phyloP scores from a whole-genome alignment of 2,797 vertebrate genomes.

The Acanthiza pusilla region DNA sequence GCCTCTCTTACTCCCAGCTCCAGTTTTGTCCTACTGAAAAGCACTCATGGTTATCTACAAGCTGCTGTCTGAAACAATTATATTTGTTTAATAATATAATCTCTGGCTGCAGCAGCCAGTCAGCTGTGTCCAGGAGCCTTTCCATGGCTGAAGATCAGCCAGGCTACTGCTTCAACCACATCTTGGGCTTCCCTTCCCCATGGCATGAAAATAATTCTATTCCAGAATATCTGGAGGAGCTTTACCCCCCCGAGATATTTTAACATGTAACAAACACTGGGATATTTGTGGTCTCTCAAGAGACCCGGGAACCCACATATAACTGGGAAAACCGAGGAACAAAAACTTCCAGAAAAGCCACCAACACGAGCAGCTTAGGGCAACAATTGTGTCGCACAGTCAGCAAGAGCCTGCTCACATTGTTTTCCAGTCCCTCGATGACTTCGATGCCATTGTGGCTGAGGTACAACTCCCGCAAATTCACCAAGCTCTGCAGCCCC shows the following conservation, averaged over 20 bases:
- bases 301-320: neutral
- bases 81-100: no score
- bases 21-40: neutral
- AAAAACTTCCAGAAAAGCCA: neutral
- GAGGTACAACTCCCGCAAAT: constrained; percentile 91
- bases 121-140: neutral
- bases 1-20: neutral
- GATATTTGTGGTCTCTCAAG: neutral
- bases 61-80: neutral
- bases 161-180: neutral
- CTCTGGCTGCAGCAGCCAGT: neutral
- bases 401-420: constrained; percentile 78
- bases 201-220: neutral
- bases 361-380: neutral
- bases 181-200: neutral
- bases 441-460: constrained; percentile 98
- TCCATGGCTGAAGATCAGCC: neutral
- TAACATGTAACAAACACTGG: neutral
- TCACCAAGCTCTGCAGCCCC: constrained; percentile 89
- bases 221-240: neutral
- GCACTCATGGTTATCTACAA: neutral
- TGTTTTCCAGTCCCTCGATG: constrained; percentile 96
- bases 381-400: neutral
- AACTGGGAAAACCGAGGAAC: neutral
- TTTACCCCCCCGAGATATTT: neutral